A percentile compares a stretch with the other conserved stretches of the same genome.
Conservation (phyloP, 2,113 vertebrate species). For the Sardina pilchardus region DNA sequence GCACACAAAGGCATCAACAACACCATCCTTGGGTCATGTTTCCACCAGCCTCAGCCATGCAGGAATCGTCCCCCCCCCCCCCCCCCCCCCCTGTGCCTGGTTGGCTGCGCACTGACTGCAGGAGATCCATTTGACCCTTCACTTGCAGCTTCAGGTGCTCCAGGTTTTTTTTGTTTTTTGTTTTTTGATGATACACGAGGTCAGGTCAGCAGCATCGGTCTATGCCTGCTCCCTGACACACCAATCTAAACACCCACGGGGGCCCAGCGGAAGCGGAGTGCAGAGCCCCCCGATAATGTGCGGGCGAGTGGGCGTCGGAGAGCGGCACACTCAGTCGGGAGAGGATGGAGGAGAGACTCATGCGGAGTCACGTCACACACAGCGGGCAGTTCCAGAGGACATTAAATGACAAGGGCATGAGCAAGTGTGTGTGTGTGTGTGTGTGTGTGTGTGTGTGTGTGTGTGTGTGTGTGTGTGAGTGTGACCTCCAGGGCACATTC, state of each 20-base stretch:
- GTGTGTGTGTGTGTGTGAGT: not conserved
- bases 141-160: not conserved
- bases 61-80: not conserved
- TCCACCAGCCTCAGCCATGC: not conserved
- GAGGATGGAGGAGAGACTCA: not conserved
- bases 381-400: not conserved
- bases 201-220: not conserved
- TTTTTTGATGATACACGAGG: not conserved
- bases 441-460: not conserved
- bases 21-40: not conserved
- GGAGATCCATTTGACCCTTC: not conserved
- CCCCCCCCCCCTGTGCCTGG: not conserved
- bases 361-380: not conserved
- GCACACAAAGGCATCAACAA: not conserved
- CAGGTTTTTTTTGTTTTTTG: not conserved
- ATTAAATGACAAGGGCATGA: constrained; percentile 10
- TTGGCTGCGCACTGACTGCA: not conserved
- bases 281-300: not conserved
- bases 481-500: constrained; percentile 11
- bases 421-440: not conserved
- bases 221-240: not conserved
- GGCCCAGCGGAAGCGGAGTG: not conserved
- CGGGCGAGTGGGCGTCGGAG: not conserved
- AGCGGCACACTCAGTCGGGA: not conserved
- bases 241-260: not conserved